Percentiles rank a stretch among this genome's conserved stretches.
These are phyloP conservation scores for Empis livida DNA, from an alignment of 2,888 invertebrate genomes.

Conservation along the genomic window DNA sequence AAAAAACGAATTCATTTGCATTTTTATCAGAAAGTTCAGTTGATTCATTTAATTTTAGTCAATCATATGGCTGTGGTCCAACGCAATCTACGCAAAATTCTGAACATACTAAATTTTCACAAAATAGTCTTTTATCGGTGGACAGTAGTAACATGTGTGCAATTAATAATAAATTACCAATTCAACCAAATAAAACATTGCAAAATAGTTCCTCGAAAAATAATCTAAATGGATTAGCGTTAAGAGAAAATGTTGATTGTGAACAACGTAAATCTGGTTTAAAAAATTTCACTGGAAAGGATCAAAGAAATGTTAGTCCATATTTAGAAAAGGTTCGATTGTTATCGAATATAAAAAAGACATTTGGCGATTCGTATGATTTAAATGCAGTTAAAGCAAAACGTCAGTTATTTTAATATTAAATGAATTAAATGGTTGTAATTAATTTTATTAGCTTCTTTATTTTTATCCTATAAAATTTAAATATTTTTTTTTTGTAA, in stretches of 20 bases:
- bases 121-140: not conserved
- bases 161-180: conserved; percentile 10
- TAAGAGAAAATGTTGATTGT: conserved; percentile 31
- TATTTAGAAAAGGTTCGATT: conserved; percentile 13
- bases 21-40: conserved; percentile 25
- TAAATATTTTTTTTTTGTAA: no score
- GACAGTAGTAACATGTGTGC: not conserved
- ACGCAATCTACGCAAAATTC: conserved; percentile 2
- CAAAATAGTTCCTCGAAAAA: conserved; percentile 33
- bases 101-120: not conserved
- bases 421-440: conserved; percentile 20
- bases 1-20: conserved; percentile 7
- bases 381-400: conserved; percentile 37
- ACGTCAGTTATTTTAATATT: conserved; percentile 49
- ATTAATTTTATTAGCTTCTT: not conserved
- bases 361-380: not conserved
- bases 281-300: conserved; percentile 33
- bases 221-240: conserved; percentile 25
- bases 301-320: conserved; percentile 31
- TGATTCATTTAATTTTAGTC: conserved; percentile 22
- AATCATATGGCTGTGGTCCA: conserved; percentile 10
- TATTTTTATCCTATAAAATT: no score
- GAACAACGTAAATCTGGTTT: conserved; percentile 28
- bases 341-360: not conserved
- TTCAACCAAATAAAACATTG: conserved; percentile 21